Percentiles rank a stretch among this genome's conserved stretches.
These are phyloP conservation scores for Echeneis naucrates DNA, from an alignment of 2,797 vertebrate species.

Conservation along the genomic window DNA sequence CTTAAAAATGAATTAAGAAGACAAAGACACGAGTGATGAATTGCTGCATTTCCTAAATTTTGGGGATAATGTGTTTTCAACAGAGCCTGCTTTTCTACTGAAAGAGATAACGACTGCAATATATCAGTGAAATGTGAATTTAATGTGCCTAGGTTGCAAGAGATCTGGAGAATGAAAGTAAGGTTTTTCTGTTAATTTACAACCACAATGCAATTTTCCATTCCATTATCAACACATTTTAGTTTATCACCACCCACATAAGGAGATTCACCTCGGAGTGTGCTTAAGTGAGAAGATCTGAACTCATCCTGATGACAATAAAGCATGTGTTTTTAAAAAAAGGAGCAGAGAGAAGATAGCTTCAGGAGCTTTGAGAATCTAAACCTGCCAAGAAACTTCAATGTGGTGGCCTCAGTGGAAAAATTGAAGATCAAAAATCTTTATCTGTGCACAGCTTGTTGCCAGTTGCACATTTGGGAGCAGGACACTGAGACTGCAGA, in stretches of 20 bases:
- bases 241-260: conserved; percentile 26
- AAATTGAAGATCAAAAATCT: conserved; percentile 48
- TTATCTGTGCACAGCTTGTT: conserved; percentile 28
- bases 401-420: conserved; percentile 5
- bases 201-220: conserved; percentile 11
- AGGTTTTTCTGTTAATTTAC: conserved; percentile 41
- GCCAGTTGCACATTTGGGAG: conserved; percentile 39
- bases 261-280: conserved; percentile 2
- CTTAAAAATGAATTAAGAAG: conserved; percentile 25
- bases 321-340: not conserved
- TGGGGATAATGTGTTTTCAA: conserved; percentile 54
- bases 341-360: not conserved
- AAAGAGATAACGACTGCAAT: conserved; percentile 55
- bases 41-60: conserved; percentile 27
- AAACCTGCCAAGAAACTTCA: conserved; percentile 17
- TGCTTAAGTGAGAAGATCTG: not conserved
- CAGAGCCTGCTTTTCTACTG: conserved; percentile 30
- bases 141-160: conserved; percentile 49
- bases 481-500: conserved; percentile 32
- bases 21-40: conserved; percentile 40
- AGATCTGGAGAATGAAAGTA: conserved; percentile 25
- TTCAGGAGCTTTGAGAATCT: conserved; percentile 28
- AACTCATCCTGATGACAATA: conserved; percentile 6
- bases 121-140: conserved; percentile 66
- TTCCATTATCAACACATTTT: conserved; percentile 35